Evolutionary conservation across 2,797 vertebrate genomes (phyloP).

Genomic region (Gadopsis marmoratus): DNA sequence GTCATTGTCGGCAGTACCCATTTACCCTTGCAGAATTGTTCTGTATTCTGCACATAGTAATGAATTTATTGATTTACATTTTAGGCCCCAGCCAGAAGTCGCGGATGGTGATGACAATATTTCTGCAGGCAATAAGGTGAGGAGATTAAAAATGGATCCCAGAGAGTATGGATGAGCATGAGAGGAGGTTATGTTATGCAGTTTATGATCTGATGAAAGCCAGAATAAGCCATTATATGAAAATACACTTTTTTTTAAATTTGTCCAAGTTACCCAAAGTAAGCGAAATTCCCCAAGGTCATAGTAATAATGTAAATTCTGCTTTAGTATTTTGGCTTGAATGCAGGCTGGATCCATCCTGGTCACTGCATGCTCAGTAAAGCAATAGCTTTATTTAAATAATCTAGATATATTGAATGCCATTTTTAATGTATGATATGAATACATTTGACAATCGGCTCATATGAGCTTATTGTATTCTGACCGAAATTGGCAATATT

Average conservation of each 20-base stretch:
- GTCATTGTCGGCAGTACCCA: conserved; percentile 62
- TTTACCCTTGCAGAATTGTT: conserved; percentile 73
- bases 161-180: conserved; percentile 36
- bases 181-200: conserved; percentile 11
- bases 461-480: conserved; percentile 45
- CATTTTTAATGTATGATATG: conserved; percentile 73
- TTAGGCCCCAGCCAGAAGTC: conserved; percentile 69
- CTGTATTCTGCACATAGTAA: conserved; percentile 76
- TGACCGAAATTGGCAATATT: conserved; percentile 60
- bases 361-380: conserved; percentile 36
- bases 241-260: background rate
- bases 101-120: conserved; percentile 76
- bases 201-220: conserved; percentile 45
- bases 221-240: conserved; percentile 31
- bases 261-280: background rate
- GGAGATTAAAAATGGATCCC: conserved; percentile 77
- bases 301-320: conserved; percentile 52
- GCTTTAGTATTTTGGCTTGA: conserved; percentile 44
- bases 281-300: conserved; percentile 54
- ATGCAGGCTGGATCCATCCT: conserved; percentile 46
- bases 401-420: conserved; percentile 64
- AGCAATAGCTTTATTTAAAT: conserved; percentile 66
- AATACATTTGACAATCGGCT: conserved; percentile 65
- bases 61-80: conserved; percentile 83
- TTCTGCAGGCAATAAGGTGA: conserved; percentile 78